Evolutionary conservation across 2,888 invertebrate genomes (phyloP).

Genomic region (Steinernema scapterisci): DNA sequence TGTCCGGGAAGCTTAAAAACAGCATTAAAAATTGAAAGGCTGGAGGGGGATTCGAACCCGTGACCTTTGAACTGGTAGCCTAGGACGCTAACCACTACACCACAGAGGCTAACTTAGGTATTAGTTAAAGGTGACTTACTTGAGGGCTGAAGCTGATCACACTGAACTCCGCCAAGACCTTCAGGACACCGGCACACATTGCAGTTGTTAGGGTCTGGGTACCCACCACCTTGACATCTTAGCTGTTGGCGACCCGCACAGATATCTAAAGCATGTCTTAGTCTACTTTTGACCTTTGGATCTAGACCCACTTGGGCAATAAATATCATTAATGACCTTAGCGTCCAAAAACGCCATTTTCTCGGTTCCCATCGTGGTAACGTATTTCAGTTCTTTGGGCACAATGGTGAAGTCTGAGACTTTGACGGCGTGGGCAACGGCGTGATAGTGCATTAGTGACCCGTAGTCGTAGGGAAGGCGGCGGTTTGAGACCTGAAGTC

Average conservation of each 20-base stretch:
- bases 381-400: slow-evolving; percentile 66
- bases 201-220: slow-evolving; percentile 67
- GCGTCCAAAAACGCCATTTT: slow-evolving; percentile 67
- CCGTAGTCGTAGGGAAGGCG: slow-evolving; percentile 65
- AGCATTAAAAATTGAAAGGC: too few relatives aligned
- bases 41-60: too few relatives aligned
- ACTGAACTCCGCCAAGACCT: slow-evolving; percentile 65
- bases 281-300: background rate
- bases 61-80: too few relatives aligned
- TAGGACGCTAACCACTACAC: too few relatives aligned
- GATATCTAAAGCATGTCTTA: slow-evolving; percentile 28
- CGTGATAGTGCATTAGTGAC: slow-evolving; percentile 65
- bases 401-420: slow-evolving; percentile 67
- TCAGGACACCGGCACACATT: slow-evolving; percentile 61
- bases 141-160: slow-evolving; percentile 61
- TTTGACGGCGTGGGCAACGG: slow-evolving; percentile 66
- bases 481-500: slow-evolving; percentile 64
- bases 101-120: background rate
- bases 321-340: slow-evolving; percentile 67
- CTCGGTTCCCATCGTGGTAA: slow-evolving; percentile 67
- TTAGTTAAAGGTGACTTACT: slow-evolving; percentile 41
- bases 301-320: slow-evolving; percentile 60
- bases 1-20: too few relatives aligned
- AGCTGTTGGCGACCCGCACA: slow-evolving; percentile 44
- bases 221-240: slow-evolving; percentile 63